These are phyloP conservation scores for Epinephelus moara DNA, from an alignment of 2,113 vertebrate genomes.

Conservation along the genomic window DNA sequence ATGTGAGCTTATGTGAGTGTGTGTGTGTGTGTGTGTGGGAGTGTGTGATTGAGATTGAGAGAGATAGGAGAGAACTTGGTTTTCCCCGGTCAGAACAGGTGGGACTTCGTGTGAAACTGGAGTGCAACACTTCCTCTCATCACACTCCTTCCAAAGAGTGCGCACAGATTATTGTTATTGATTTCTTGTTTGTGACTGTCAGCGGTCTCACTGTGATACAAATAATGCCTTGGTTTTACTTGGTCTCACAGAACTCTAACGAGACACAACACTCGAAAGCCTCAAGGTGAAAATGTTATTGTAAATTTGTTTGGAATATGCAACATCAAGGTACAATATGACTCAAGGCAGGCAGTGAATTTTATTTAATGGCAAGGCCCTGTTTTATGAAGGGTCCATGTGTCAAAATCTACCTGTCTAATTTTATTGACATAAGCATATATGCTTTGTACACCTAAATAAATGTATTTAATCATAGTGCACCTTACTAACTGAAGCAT, in stretches of 20 bases:
- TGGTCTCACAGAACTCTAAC: too few species aligned
- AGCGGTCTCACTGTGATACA: background rate
- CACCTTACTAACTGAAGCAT: background rate
- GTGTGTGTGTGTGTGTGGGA: slow-evolving; percentile 4
- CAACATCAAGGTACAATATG: background rate
- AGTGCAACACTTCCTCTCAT: slow-evolving; percentile 30
- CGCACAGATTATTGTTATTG: background rate
- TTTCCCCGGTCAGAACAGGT: slow-evolving; percentile 32
- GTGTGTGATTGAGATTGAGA: background rate
- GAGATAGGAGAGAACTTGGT: background rate
- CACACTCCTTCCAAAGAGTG: slow-evolving; percentile 7
- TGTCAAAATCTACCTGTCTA: background rate
- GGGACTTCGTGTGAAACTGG: slow-evolving; percentile 33
- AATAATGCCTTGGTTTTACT: background rate
- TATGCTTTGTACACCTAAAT: background rate
- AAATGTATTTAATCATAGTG: background rate
- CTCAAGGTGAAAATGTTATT: background rate
- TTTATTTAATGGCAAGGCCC: background rate
- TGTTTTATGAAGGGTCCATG: too few species aligned
- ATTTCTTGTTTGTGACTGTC: background rate
- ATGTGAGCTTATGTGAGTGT: slow-evolving; percentile 1
- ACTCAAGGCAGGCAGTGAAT: background rate
- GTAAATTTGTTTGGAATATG: background rate
- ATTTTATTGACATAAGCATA: background rate
- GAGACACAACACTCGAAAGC: too few species aligned